phyloP scores from a whole-genome alignment of 1,140 invertebrate species.

The Acromyrmex heyeri region DNA sequence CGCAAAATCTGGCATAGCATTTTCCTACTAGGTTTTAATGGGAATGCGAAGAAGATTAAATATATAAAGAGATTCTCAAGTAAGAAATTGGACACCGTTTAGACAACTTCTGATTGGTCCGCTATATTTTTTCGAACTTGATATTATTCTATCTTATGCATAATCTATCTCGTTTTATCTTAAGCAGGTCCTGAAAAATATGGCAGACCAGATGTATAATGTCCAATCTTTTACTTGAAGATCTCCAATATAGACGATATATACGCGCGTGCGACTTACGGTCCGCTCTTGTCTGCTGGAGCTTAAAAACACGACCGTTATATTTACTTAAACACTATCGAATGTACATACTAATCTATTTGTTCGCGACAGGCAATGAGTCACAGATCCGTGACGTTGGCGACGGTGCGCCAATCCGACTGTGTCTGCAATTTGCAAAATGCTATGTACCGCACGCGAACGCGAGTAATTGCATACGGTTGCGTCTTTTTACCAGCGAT shows the following conservation, averaged over 20 bases:
- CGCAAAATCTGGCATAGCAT: not conserved
- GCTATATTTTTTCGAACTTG: no score
- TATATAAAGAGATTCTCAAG: not conserved
- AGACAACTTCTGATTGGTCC: no score
- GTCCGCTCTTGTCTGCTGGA: slow-evolving; percentile 14
- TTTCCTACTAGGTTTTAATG: not conserved
- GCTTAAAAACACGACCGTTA: not conserved
- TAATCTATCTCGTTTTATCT: no score
- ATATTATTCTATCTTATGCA: no score
- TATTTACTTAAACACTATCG: slow-evolving; percentile 11
- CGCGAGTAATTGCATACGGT: slow-evolving; percentile 44
- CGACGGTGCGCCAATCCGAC: not conserved
- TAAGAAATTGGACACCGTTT: no score
- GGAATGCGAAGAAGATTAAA: not conserved
- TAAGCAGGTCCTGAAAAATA: no score
- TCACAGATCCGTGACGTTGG: slow-evolving; percentile 32
- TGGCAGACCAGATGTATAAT: no score
- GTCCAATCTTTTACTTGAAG: no score
- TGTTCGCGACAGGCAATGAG: slow-evolving; percentile 1
- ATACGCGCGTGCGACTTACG: not conserved
- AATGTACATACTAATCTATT: slow-evolving; percentile 6
- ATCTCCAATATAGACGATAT: not conserved
- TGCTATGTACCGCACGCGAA: slow-evolving; percentile 23
- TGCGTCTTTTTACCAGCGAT: slow-evolving; percentile 21
- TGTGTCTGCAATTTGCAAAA: slow-evolving; percentile 33